Evolutionary conservation across 2,888 invertebrate genomes (phyloP).

Genomic region (Melinaea marsaeus): DNA sequence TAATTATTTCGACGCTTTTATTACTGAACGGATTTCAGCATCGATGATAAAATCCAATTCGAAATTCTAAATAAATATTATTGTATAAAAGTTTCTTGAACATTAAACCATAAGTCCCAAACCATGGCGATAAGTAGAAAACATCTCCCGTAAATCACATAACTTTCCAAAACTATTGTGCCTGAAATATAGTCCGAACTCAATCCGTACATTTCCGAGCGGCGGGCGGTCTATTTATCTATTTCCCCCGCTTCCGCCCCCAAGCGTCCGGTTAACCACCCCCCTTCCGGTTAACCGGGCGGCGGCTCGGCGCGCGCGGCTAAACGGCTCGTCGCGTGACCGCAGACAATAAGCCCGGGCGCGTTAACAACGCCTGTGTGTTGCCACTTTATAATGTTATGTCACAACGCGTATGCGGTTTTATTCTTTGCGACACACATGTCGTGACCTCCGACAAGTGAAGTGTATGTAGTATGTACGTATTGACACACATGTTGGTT

Average conservation of each 20-base stretch:
- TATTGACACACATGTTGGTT: no score
- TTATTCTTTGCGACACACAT: constrained; percentile 36
- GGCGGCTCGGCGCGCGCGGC: constrained; percentile 71
- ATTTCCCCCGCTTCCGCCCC: constrained; percentile 78
- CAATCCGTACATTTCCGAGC: constrained; percentile 78
- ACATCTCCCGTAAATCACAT: constrained; percentile 75
- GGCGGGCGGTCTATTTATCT: constrained; percentile 77
- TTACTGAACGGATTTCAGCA: background rate
- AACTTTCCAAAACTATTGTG: constrained; percentile 77
- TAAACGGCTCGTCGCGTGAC: constrained; percentile 79
- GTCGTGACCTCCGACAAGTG: constrained; percentile 39
- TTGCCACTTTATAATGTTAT: constrained; percentile 75
- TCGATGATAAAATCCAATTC: no score
- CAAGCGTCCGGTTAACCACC: constrained; percentile 77
- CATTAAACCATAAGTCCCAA: constrained; percentile 29
- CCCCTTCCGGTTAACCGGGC: constrained; percentile 78
- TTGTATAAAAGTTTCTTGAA: no score
- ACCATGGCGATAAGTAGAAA: constrained; percentile 66
- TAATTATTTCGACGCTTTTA: background rate
- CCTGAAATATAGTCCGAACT: constrained; percentile 77
- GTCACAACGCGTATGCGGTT: constrained; percentile 45
- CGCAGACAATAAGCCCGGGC: constrained; percentile 78
- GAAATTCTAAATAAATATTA: no score
- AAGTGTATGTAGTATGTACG: no score
- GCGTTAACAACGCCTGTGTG: constrained; percentile 77